Evolutionary conservation across 2,113 vertebrate species (phyloP).

Genomic region (Glaucidium brasilianum): DNA sequence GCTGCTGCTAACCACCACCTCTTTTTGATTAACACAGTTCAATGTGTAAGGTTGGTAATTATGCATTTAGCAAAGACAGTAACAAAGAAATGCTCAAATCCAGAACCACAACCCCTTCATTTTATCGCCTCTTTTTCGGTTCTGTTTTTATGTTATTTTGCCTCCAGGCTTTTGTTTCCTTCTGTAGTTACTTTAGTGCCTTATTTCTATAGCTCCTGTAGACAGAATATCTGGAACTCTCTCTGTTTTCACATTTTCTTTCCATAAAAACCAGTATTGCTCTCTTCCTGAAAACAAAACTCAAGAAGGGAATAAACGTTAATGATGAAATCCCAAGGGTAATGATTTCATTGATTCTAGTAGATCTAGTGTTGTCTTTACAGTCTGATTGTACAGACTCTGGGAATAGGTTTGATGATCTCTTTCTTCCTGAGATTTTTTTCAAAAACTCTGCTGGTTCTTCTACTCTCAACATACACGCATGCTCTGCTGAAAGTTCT

Average conservation of each 20-base stretch:
- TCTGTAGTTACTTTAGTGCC: background rate
- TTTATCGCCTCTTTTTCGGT: background rate
- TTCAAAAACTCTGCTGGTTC: background rate
- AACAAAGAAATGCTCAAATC: background rate
- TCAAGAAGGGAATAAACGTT: background rate
- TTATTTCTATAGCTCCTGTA: background rate
- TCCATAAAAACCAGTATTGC: background rate
- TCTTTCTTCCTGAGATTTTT: background rate
- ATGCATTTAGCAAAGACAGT: background rate
- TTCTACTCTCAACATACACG: background rate
- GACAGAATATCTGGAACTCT: background rate
- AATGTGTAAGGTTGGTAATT: background rate
- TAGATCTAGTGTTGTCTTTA: background rate
- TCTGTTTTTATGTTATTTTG: slow-evolving; percentile 6
- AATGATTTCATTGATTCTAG: background rate
- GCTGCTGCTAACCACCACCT: background rate
- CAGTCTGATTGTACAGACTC: background rate
- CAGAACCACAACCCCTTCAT: background rate
- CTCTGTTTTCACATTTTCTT: background rate
- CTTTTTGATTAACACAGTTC: background rate
- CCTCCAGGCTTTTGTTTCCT: background rate
- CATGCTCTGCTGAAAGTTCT: background rate
- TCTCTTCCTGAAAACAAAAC: background rate
- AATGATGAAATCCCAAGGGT: background rate
- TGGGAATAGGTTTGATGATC: background rate